Evolutionary conservation across 2,113 vertebrate genomes (phyloP), one percentile per base, ranked within the genome.

Genomic region (Aphelocoma coerulescens): DNA sequence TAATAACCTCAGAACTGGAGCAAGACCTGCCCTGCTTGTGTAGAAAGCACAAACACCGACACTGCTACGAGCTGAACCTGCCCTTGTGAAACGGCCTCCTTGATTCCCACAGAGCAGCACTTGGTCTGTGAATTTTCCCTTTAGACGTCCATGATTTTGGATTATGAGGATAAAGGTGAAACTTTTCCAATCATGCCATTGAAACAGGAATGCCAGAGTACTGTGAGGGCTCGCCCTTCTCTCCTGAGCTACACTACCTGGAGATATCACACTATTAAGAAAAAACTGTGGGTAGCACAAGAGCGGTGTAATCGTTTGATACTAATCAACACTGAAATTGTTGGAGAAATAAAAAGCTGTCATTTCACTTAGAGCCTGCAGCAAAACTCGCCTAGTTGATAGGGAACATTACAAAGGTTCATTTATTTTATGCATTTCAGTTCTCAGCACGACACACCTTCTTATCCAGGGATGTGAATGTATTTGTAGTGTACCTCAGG

Each of bases 101-200:
- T 33, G 22, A 77, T 61, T 93, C 17, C 68, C 54, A 68, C 19
- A 57, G 12, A 65, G 33, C 28, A 71, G 55, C 35, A 18, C 0
- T 0, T 18, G 32, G 4, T 39, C 16, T 0, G 0, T 11, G 16
- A 21, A 43, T 41, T 66, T 52, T 73, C 24, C 33, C 27, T 52
- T 83, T 37, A 68, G 26, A 79, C 0, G 0, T 19, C 80, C 4
- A 7, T 35, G 41, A 66, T 71, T 66, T 52, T 77, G 62, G 19
- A 74, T 58, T n/a, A 43, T 2, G 4, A 5, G 33, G 30, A 75
- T 37, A 85, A 92, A 59, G 28, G 21, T 19, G 5, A 81, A 89
- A 66, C 20, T 80, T 77, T 39, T 49, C 55, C 69, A 78, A 16
- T 48, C 26, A 16, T 5, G 8, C 48, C 11, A 74, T 3, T 28